These are phyloP conservation scores for Ondatra zibethicus DNA, from an alignment of 2,113 vertebrate species.

Conservation along the genomic window DNA sequence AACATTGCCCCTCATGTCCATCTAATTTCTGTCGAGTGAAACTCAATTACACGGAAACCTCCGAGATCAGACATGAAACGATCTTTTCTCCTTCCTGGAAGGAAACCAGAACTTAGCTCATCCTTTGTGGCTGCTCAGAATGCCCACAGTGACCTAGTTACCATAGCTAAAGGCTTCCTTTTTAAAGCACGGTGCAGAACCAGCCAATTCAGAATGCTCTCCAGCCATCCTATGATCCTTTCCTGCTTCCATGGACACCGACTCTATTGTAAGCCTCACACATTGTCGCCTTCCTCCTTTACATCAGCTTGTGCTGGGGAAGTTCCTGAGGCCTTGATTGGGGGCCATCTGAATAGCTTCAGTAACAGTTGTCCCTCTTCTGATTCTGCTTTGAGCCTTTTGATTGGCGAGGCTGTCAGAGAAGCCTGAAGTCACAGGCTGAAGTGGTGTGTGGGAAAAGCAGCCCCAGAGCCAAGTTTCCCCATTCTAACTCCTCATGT, in stretches of 20 bases:
- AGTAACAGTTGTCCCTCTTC: background rate
- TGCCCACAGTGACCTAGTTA: conserved; percentile 28
- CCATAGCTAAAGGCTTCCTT: conserved; percentile 40
- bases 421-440: background rate
- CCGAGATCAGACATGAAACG: background rate
- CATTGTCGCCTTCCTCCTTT: background rate
- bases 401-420: background rate
- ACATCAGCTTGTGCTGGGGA: no score
- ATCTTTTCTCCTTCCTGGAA: conserved; percentile 42
- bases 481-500: background rate
- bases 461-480: background rate
- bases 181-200: background rate
- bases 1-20: background rate
- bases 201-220: background rate
- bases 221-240: background rate
- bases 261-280: accelerated
- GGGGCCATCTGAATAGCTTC: background rate
- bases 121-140: background rate
- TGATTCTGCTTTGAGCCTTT: background rate
- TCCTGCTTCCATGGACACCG: background rate
- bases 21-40: conserved; percentile 8
- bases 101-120: background rate
- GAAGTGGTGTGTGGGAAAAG: background rate
- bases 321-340: background rate
- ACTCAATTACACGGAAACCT: background rate